These are phyloP conservation scores for Labeo catla DNA, from an alignment of 2,113 vertebrate genomes.

Conservation along the genomic window DNA sequence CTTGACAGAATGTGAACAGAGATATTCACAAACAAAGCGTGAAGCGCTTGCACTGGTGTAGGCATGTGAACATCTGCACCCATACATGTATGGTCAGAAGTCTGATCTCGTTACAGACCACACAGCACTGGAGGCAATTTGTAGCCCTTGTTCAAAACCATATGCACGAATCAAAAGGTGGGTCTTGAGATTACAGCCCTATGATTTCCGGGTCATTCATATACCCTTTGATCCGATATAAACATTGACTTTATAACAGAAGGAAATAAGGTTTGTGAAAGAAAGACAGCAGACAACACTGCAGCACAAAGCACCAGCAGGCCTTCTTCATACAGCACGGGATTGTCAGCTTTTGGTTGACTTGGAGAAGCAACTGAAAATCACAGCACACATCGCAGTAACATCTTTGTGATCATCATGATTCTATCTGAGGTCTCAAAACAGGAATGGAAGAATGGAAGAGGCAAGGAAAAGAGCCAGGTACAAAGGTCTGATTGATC, in stretches of 20 bases:
- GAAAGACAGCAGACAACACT: too few relatives aligned
- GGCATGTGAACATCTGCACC: neutral
- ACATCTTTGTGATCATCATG: too few relatives aligned
- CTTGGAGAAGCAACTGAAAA: too few relatives aligned
- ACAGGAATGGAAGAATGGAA: neutral
- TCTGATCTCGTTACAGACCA: conserved; percentile 45
- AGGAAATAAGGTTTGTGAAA: too few relatives aligned
- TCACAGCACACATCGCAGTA: too few relatives aligned
- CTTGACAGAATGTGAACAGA: conserved; percentile 20
- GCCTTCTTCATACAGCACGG: neutral
- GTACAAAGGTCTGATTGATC: neutral
- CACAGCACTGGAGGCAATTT: conserved; percentile 45
- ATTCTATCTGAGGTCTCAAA: too few relatives aligned
- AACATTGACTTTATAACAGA: too few relatives aligned
- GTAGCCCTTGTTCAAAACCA: neutral
- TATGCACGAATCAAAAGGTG: conserved; percentile 36
- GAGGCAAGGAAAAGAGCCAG: neutral
- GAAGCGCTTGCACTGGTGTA: conserved; percentile 42
- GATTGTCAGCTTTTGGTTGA: too few relatives aligned
- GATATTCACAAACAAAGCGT: conserved; percentile 41
- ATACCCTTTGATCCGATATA: too few relatives aligned
- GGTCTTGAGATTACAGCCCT: conserved; percentile 37
- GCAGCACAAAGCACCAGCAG: too few relatives aligned
- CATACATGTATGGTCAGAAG: conserved; percentile 46
- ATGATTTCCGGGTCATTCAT: too few relatives aligned